phyloP scores from a whole-genome alignment of 1,140 invertebrate genomes.

The Drosophila funebris region DNA sequence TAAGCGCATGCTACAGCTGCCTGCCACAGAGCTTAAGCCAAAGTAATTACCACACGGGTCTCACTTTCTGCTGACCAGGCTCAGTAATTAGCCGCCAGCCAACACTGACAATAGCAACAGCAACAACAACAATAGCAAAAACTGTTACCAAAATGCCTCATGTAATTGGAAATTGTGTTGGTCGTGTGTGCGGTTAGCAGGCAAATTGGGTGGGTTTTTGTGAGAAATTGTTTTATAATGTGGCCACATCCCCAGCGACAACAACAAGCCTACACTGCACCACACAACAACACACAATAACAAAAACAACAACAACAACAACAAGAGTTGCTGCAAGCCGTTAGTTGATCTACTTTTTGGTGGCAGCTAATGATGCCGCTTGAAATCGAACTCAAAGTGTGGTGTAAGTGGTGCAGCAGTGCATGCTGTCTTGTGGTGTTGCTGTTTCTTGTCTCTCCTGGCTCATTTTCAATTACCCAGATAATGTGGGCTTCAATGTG shows the following conservation, averaged over 20 bases:
- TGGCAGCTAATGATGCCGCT: conserved; percentile 52
- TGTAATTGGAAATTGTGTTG: conserved; percentile 38
- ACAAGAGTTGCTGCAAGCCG: conserved; percentile 37
- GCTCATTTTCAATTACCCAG: conserved; percentile 45
- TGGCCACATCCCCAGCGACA: conserved; percentile 32
- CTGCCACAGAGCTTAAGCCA: background rate
- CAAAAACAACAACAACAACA: background rate
- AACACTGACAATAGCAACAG: conserved; percentile 5
- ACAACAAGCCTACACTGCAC: background rate
- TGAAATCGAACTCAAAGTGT: conserved; percentile 16
- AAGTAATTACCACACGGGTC: conserved; percentile 46
- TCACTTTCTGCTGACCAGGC: conserved; percentile 31
- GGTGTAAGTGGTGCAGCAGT: background rate
- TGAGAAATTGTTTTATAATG: conserved; percentile 57
- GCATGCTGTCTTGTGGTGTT: background rate
- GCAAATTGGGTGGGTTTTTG: conserved; percentile 58
- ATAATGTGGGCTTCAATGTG: conserved; percentile 36
- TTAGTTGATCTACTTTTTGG: conserved; percentile 69
- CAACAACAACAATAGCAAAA: background rate
- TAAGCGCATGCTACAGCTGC: conserved; percentile 22
- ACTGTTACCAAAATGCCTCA: conserved; percentile 35
- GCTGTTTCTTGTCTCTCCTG: conserved; percentile 16
- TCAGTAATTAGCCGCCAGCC: conserved; percentile 42
- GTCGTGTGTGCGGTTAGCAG: conserved; percentile 40
- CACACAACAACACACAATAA: background rate